phyloP scores from a whole-genome alignment of 2,888 invertebrate genomes.

The Maniola hyperantus region DNA sequence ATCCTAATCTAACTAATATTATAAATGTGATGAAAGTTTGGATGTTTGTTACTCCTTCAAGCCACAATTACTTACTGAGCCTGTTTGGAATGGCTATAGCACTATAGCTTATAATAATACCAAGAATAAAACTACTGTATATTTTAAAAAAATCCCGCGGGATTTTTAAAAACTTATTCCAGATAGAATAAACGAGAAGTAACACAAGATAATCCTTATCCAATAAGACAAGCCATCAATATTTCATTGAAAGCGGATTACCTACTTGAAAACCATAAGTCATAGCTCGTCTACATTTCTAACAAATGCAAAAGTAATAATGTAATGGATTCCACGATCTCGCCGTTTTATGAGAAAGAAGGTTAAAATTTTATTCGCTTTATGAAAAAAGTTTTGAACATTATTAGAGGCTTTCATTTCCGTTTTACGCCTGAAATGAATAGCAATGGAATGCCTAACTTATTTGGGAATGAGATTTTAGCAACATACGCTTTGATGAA shows the following conservation, averaged over 20 bases:
- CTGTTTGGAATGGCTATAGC: no score
- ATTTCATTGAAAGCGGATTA: conserved; percentile 15
- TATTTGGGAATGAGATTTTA: conserved; percentile 13
- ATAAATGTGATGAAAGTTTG: no score
- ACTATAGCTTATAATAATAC: no score
- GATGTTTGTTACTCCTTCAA: no score
- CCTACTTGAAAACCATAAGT: conserved; percentile 13
- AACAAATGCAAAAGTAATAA: conserved; percentile 20
- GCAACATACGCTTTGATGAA: neutral
- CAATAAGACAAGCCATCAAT: conserved; percentile 3
- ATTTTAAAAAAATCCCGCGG: no score
- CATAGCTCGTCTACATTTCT: conserved; percentile 9
- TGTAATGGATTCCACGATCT: conserved; percentile 14
- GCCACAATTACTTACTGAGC: no score
- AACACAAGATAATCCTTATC: neutral
- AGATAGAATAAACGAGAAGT: no score
- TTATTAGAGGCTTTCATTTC: conserved; percentile 20
- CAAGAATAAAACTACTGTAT: no score
- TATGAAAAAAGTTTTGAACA: conserved; percentile 22
- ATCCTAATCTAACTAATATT: no score
- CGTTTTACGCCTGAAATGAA: conserved; percentile 14
- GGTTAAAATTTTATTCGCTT: conserved; percentile 10
- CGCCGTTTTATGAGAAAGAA: conserved; percentile 15
- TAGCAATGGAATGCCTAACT: conserved; percentile 12
- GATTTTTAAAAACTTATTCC: no score